phyloP scores from a whole-genome alignment of 2,113 vertebrate species.

The Hippocampus barbouri region DNA sequence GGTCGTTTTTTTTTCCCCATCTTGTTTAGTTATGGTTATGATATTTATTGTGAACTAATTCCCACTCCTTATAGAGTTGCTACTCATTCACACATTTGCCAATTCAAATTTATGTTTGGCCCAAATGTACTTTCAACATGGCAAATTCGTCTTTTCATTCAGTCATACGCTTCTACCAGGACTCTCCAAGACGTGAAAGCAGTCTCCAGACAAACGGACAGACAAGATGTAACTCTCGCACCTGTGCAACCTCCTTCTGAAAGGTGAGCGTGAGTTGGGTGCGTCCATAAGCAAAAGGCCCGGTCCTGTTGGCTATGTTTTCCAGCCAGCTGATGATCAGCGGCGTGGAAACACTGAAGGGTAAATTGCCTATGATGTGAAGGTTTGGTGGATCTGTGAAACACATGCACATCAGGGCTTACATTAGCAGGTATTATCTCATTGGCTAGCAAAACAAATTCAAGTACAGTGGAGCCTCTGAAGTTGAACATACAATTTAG shows the following conservation, averaged over 20 bases:
- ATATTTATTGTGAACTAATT: not conserved
- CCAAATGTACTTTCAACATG: no score
- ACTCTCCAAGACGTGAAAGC: not conserved
- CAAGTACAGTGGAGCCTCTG: not conserved
- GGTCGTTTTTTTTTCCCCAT: not conserved
- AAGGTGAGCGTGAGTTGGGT: conserved; percentile 92
- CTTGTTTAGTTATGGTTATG: not conserved
- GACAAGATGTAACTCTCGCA: conserved; percentile 50
- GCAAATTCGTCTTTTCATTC: no score
- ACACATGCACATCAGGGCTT: conserved; percentile 3
- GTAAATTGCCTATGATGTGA: conserved; percentile 95
- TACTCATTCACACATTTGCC: no score
- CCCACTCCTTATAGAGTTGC: no score
- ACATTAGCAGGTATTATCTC: not conserved
- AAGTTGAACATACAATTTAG: not conserved
- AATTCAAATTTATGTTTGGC: no score
- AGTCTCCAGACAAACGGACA: not conserved
- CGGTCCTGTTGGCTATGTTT: conserved; percentile 75
- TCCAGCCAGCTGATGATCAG: conserved; percentile 92
- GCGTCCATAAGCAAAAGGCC: conserved; percentile 87
- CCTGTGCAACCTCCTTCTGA: conserved; percentile 97
- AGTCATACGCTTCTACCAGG: not conserved
- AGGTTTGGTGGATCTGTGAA: conserved; percentile 84
- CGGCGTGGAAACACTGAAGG: conserved; percentile 91
- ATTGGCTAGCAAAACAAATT: not conserved